These are phyloP conservation scores for Heteromyza rotundicornis DNA, from an alignment of 2,888 invertebrate genomes.

Conservation along the genomic window DNA sequence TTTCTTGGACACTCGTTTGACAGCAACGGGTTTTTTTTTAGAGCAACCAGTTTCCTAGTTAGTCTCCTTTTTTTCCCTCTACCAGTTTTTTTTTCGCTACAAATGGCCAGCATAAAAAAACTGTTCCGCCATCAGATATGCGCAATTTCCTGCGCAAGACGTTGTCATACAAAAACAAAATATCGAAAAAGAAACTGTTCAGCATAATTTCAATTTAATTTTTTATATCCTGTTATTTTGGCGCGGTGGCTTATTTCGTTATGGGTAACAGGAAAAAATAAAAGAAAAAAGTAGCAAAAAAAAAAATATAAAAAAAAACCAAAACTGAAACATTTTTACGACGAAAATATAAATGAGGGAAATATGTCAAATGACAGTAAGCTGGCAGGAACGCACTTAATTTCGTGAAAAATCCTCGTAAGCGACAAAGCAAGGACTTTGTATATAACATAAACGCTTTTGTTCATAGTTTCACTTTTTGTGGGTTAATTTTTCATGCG, in stretches of 20 bases:
- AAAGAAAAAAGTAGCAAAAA: too few species aligned
- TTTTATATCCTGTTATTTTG: background rate
- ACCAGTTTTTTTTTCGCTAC: too few species aligned
- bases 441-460: too few species aligned
- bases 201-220: slow-evolving; percentile 6
- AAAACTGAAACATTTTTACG: background rate
- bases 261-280: background rate
- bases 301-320: too few species aligned
- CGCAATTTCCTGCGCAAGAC: too few species aligned
- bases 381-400: background rate
- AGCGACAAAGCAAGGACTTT: too few species aligned
- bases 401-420: background rate
- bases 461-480: too few species aligned
- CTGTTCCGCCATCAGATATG: too few species aligned
- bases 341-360: background rate
- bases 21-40: background rate
- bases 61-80: background rate
- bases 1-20: slow-evolving; percentile 4
- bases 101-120: too few species aligned
- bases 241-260: background rate
- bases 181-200: background rate
- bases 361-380: background rate
- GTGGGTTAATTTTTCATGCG: too few species aligned
- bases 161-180: too few species aligned
- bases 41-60: too few species aligned